Conservation (phyloP, 2,113 vertebrate species). For the Microcebus lehilahytsara region DNA sequence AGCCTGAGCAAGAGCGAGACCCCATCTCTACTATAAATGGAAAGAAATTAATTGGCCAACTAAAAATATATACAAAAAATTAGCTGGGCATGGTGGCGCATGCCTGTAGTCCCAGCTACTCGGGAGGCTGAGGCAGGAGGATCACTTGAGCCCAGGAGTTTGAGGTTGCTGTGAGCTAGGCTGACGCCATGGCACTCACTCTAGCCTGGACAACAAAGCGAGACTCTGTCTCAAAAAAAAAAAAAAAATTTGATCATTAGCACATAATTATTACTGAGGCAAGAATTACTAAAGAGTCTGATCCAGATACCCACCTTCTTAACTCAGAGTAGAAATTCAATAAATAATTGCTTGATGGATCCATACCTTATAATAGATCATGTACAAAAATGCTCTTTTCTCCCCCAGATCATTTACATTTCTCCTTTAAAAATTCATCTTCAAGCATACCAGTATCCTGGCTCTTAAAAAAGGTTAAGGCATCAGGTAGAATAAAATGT, state of each 20-base stretch:
- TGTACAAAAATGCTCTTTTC: background rate
- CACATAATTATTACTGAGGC: background rate
- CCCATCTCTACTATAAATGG: too few species aligned
- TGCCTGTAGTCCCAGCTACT: too few species aligned
- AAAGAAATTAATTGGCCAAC: too few species aligned
- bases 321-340: background rate
- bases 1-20: too few species aligned
- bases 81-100: too few species aligned
- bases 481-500: background rate
- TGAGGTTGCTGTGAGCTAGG: too few species aligned
- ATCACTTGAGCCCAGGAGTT: too few species aligned
- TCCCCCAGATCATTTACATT: background rate
- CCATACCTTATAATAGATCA: background rate
- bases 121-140: too few species aligned
- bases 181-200: too few species aligned
- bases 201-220: too few species aligned
- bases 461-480: background rate
- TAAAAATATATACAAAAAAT: too few species aligned
- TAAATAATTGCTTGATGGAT: constrained; percentile 26
- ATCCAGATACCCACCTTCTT: constrained; percentile 2
- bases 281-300: constrained; percentile 8
- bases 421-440: constrained; percentile 25
- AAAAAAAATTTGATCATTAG: background rate
- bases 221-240: too few species aligned
- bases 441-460: background rate